Conservation (phyloP, 2,888 invertebrate genomes). For the Trypoxylon attenuatum region DNA sequence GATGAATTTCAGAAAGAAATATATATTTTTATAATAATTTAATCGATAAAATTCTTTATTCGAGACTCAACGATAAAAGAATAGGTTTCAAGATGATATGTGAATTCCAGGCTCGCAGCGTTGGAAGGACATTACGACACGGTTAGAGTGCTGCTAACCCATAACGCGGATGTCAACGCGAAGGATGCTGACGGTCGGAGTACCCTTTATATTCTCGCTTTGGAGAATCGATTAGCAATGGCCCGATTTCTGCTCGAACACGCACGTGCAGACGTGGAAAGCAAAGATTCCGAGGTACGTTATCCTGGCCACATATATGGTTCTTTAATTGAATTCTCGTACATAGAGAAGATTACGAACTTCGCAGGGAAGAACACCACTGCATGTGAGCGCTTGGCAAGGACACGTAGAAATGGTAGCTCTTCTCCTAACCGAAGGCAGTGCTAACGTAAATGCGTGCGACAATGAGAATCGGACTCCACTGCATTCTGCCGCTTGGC, state of each 20-base stretch:
- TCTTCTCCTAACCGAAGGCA: slow-evolving; percentile 86
- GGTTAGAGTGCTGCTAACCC: slow-evolving; percentile 81
- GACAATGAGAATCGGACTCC: slow-evolving; percentile 93
- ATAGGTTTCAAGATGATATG: no score
- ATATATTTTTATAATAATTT: no score
- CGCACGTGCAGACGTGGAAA: slow-evolving; percentile 88
- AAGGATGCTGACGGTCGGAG: slow-evolving; percentile 94
- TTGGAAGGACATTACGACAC: slow-evolving; percentile 90
- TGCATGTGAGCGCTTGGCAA: slow-evolving; percentile 95
- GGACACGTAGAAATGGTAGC: slow-evolving; percentile 96
- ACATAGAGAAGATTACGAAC: no score
- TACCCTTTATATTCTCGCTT: slow-evolving; percentile 92
- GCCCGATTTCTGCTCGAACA: slow-evolving; percentile 87
- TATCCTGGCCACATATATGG: background rate
- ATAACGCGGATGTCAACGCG: slow-evolving; percentile 90
- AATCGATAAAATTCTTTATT: no score
- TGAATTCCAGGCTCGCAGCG: slow-evolving; percentile 81
- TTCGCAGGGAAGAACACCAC: slow-evolving; percentile 86
- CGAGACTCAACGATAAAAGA: background rate
- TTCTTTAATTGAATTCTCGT: background rate
- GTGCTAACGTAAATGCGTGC: slow-evolving; percentile 90
- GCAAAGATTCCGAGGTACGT: slow-evolving; percentile 87
- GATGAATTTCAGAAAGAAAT: no score
- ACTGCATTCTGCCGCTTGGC: slow-evolving; percentile 96
- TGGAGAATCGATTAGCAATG: slow-evolving; percentile 90